Conservation (phyloP, 1,140 invertebrate species). For the Hylaeus anthracinus region DNA sequence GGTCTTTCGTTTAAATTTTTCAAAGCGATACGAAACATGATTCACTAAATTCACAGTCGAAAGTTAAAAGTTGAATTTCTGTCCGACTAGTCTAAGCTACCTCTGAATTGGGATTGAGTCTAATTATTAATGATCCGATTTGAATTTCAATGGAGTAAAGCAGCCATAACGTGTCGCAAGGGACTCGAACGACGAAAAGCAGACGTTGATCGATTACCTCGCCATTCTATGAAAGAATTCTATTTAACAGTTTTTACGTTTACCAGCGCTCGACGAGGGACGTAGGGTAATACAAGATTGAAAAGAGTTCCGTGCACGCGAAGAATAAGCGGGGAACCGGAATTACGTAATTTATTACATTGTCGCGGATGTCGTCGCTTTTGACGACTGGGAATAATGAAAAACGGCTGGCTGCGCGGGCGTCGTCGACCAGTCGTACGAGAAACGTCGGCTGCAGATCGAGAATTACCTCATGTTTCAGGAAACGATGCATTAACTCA, state of each 20-base stretch:
- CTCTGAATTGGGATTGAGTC: too few relatives aligned
- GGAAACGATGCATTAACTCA: slow-evolving; percentile 57
- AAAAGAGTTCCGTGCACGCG: background rate
- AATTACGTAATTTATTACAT: slow-evolving; percentile 29
- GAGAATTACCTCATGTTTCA: slow-evolving; percentile 62
- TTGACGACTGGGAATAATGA: slow-evolving; percentile 46
- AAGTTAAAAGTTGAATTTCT: too few relatives aligned
- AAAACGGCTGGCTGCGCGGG: slow-evolving; percentile 52
- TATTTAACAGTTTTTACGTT: background rate
- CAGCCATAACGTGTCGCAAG: too few relatives aligned
- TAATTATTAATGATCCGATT: too few relatives aligned
- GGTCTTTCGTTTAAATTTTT: too few relatives aligned
- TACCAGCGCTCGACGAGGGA: background rate
- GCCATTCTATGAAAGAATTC: too few relatives aligned
- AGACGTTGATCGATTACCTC: too few relatives aligned
- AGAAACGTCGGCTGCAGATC: slow-evolving; percentile 43
- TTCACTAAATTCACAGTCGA: too few relatives aligned
- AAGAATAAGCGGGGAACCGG: background rate
- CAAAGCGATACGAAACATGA: too few relatives aligned
- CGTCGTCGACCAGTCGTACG: slow-evolving; percentile 49
- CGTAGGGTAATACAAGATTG: background rate
- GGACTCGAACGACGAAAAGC: too few relatives aligned
- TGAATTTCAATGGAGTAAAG: too few relatives aligned
- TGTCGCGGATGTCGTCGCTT: slow-evolving; percentile 50
- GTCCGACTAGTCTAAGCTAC: too few relatives aligned